Conservation (phyloP, 2,888 invertebrate species). For the Creontiades dilutus region DNA sequence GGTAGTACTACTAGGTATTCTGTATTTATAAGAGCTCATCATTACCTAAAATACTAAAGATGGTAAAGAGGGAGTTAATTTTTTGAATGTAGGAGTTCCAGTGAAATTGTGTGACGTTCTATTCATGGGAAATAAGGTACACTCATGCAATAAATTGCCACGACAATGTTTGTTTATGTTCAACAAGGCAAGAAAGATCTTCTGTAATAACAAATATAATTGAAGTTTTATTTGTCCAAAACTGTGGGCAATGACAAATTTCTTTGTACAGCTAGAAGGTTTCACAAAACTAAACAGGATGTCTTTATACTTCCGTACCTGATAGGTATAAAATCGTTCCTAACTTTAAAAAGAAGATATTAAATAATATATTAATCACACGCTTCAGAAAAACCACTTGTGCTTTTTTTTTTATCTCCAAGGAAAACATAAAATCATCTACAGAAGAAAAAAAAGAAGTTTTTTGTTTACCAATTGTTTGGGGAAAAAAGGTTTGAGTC, state of each 20-base stretch:
- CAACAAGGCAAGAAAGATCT: slow-evolving; percentile 64
- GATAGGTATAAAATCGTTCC: slow-evolving; percentile 53
- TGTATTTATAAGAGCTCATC: too few species aligned
- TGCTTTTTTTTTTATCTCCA: background rate
- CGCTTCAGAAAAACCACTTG: slow-evolving; percentile 40
- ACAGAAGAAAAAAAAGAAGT: background rate
- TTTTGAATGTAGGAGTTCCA: too few species aligned
- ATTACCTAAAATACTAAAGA: too few species aligned
- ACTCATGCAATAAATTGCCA: slow-evolving; percentile 32
- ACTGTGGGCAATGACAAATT: slow-evolving; percentile 66
- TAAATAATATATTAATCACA: slow-evolving; percentile 44
- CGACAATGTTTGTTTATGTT: slow-evolving; percentile 64
- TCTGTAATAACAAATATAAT: slow-evolving; percentile 72
- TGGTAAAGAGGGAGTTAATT: too few species aligned
- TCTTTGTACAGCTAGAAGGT: slow-evolving; percentile 68
- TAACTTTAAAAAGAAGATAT: slow-evolving; percentile 47
- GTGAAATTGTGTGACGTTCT: too few species aligned
- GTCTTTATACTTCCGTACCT: slow-evolving; percentile 63
- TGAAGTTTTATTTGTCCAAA: slow-evolving; percentile 69
- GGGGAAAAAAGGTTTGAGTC: background rate
- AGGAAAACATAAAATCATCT: background rate
- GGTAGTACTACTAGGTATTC: too few species aligned
- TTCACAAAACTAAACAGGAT: slow-evolving; percentile 59
- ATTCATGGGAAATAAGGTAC: background rate
- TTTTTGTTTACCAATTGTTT: background rate